A percentile compares a stretch with the other conserved stretches of the same genome.
Evolutionary conservation across 2,797 vertebrate genomes (phyloP).

Genomic region (Anableps anableps): DNA sequence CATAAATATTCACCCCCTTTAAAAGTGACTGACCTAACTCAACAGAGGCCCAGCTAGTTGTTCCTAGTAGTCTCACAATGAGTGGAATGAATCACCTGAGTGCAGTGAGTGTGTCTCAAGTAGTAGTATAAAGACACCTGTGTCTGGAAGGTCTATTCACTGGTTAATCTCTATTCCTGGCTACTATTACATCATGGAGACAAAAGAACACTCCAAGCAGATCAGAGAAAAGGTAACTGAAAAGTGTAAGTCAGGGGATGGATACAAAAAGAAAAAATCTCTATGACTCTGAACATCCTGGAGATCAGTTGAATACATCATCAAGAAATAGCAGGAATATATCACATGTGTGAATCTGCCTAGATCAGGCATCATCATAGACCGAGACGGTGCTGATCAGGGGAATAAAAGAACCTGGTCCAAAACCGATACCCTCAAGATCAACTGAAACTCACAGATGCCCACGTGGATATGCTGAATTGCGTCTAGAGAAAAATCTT

Average conservation of each 20-base stretch:
- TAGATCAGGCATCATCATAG: background rate
- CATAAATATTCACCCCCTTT: background rate
- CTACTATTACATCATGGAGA: background rate
- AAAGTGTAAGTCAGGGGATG: background rate
- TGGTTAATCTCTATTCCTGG: background rate
- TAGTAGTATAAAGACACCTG: background rate
- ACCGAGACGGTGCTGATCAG: background rate
- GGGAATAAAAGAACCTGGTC: no score
- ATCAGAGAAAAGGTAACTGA: background rate
- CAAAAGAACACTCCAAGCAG: background rate
- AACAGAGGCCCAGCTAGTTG: background rate
- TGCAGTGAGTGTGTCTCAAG: background rate
- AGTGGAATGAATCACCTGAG: background rate
- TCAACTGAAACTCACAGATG: background rate
- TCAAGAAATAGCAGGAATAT: background rate
- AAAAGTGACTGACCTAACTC: background rate
- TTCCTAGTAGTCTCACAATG: background rate
- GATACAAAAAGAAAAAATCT: background rate
- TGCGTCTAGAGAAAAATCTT: no score
- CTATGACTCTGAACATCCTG: no score
- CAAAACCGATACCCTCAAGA: background rate
- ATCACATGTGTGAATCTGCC: background rate
- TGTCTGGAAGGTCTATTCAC: background rate
- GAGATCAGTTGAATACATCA: background rate
- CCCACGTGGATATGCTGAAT: no score